Percentiles rank a stretch among this genome's conserved stretches.
These are phyloP conservation scores for Galbula dea DNA, from an alignment of 2,113 vertebrate genomes.

Conservation along the genomic window DNA sequence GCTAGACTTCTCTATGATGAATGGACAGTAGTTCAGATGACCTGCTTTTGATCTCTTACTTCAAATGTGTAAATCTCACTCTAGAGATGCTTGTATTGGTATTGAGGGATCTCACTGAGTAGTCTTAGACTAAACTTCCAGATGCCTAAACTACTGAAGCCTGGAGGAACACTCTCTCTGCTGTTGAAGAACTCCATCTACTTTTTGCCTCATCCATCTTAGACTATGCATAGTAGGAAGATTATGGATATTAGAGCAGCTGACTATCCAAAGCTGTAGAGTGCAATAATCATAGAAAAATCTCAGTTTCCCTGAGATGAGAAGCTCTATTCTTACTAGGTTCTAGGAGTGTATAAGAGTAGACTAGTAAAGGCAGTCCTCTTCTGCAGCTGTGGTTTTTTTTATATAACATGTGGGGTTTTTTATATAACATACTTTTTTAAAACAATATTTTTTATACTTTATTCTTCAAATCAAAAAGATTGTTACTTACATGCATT, in stretches of 20 bases:
- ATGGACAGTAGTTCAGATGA: not conserved
- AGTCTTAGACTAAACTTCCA: not conserved
- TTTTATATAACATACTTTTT: no score
- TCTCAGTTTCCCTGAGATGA: not conserved
- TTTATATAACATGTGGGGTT: no score
- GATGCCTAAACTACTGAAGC: not conserved
- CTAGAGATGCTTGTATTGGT: not conserved
- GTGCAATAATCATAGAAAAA: not conserved
- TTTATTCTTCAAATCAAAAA: not conserved
- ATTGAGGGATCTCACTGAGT: not conserved
- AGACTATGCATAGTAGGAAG: not conserved
- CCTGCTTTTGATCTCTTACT: not conserved
- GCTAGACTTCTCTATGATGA: not conserved
- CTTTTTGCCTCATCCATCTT: not conserved
- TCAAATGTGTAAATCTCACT: not conserved
- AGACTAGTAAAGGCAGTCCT: not conserved
- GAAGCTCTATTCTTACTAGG: not conserved
- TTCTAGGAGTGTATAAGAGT: not conserved
- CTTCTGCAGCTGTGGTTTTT: not conserved
- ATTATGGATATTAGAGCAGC: not conserved
- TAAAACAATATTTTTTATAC: no score
- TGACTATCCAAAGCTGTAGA: not conserved
- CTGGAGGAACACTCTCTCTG: not conserved
- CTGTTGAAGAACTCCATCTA: not conserved
- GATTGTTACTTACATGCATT: not conserved